Evolutionary conservation across 2,888 invertebrate species (phyloP), one percentile per base, ranked within the genome.

Genomic region (Callyntrura sp.): DNA sequence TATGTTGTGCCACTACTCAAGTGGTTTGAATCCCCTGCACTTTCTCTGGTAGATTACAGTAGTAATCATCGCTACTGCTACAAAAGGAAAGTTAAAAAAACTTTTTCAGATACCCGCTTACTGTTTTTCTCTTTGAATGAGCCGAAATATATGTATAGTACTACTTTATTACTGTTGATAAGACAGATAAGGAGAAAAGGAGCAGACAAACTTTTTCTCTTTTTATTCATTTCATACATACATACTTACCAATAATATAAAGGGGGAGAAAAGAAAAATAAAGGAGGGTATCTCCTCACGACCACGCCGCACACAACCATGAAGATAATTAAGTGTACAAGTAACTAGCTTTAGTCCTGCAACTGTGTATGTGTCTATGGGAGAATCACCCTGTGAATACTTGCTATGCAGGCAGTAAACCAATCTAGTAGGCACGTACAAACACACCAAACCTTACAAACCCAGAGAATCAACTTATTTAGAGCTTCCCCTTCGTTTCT

Each of bases 241-340:
- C 45, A 23, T 1, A 73, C 14, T 5, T 17, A 65, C 23, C 23
- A 73, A 48, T 73, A 73, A 48, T 73, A 48, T 2, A 73, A 73
- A 73, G 17, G 48, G 23, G 48, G 48, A 73, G 45, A 48, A 2
- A 48, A 73, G 48, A 20, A 45, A 73, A 73, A 73, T 35, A 43
- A 8, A 45, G 9, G 73, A 73, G 48, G 73, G 73, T 23, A 12
- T 20, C 14, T 73, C 23, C 23, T 48, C 73, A 73, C 28, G 14
- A 20, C 48, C 48, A 73, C 23, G 57, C 35, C 55, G 62, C 23
- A 79, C 57, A n/a, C 28, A 9, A 35, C 78, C 57, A 25, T 78
- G 57, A 79, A 28, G 78, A 79, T 79, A 79, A 79, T 79, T 55
- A 79, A 79, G 78, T 79, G 78, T 79, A 79, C 78, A 79, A 35